Percentiles rank a stretch among this genome's conserved stretches.
These are phyloP conservation scores for Coleophora deauratella DNA, from an alignment of 2,888 invertebrate genomes.

Conservation along the genomic window DNA sequence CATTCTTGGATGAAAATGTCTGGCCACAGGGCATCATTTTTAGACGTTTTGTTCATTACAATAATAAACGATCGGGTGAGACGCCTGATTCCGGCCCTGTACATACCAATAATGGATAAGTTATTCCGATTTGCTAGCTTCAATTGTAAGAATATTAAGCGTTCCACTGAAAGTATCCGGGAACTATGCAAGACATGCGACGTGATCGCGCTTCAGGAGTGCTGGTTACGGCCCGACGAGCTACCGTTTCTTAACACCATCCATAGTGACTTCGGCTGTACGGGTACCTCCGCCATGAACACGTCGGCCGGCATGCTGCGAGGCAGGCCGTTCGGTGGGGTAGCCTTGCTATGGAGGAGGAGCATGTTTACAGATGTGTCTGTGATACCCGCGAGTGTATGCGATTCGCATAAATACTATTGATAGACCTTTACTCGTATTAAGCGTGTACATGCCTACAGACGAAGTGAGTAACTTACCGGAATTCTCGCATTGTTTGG, in stretches of 20 bases:
- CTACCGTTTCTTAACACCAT: constrained; percentile 1
- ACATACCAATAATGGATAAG: too few relatives aligned
- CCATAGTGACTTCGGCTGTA: background rate
- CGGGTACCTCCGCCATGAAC: constrained; percentile 8
- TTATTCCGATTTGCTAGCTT: constrained; percentile 15
- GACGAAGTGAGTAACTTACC: too few relatives aligned
- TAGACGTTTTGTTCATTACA: constrained; percentile 7
- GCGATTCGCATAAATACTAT: too few relatives aligned
- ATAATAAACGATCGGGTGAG: background rate
- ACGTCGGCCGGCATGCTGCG: constrained; percentile 6
- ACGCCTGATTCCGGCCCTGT: background rate
- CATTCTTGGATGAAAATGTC: constrained; percentile 11
- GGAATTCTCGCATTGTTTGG: too few relatives aligned
- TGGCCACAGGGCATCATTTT: constrained; percentile 14
- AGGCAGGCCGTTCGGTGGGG: constrained; percentile 11
- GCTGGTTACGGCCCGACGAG: constrained; percentile 20
- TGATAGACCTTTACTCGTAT: too few relatives aligned
- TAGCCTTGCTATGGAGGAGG: constrained; percentile 12
- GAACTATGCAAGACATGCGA: constrained; percentile 13
- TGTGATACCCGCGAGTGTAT: too few relatives aligned
- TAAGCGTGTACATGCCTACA: too few relatives aligned
- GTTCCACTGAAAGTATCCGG: constrained; percentile 15
- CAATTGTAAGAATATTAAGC: constrained; percentile 19
- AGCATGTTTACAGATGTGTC: background rate
- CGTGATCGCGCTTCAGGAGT: constrained; percentile 18